These are phyloP conservation scores for Xiphorhynchus elegans DNA, from an alignment of 2,113 vertebrate species.

Conservation along the genomic window DNA sequence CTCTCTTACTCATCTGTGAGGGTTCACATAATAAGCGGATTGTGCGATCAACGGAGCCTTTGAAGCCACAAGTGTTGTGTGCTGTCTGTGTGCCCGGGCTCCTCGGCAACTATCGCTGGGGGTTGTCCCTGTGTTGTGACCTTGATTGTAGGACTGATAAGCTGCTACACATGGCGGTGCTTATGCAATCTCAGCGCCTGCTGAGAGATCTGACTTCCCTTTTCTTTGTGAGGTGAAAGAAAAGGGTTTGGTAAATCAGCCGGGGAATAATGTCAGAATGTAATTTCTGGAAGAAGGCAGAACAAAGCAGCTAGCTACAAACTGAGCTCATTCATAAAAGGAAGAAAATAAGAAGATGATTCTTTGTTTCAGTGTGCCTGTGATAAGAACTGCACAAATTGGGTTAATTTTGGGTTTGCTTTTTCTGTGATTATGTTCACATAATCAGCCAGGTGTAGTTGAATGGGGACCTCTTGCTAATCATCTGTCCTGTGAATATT, in stretches of 20 bases:
- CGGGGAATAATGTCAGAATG: neutral
- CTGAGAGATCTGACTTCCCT: neutral
- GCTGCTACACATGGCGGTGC: neutral
- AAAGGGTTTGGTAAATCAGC: neutral
- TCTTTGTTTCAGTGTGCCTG: constrained; percentile 13
- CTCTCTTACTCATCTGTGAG: constrained; percentile 9
- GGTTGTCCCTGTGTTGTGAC: neutral
- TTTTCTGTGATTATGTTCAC: neutral
- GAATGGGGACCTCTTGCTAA: neutral
- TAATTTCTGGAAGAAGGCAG: constrained; percentile 3
- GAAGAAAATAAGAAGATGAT: neutral
- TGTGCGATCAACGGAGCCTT: neutral
- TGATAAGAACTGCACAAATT: neutral
- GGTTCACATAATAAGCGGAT: constrained; percentile 9
- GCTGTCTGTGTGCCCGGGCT: neutral
- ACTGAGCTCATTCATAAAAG: neutral
- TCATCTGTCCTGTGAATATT: neutral
- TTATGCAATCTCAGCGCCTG: neutral
- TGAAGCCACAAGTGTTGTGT: constrained; percentile 18
- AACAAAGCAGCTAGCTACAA: neutral
- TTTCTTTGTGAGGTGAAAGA: neutral
- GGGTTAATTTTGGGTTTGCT: neutral
- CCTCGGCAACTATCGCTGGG: neutral
- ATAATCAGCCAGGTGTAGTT: neutral
- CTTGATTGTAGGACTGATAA: constrained; percentile 27